Base-by-base conservation (phyloP, 2,888 invertebrate species). In the Epirrita christyi region DNA sequence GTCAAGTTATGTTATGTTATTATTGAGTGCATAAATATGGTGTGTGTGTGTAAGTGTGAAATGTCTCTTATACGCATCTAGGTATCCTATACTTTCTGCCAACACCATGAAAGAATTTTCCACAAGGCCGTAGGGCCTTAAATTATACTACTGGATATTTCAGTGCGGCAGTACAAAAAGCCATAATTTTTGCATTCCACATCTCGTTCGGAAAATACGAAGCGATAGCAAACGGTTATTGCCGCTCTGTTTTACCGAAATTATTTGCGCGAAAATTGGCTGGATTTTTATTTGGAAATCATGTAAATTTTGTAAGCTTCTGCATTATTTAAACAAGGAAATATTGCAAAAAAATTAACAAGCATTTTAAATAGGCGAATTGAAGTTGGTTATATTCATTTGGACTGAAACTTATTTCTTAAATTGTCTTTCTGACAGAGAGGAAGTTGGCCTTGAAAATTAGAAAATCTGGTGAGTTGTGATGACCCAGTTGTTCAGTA, bases 61-160 rank as follows among this genome's bases (percentile, higher is more conserved):
- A n/a, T n/a, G n/a, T n/a, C n/a, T n/a, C n/a, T n/a, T n/a, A n/a
- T 8, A 8, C 2, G 10, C 32, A 9, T 8, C 32, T 2, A n/a
- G n/a, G n/a, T 7, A 7, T 32, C 32, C 32, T 7, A 9, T 32
- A 32, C 28, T 29, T 32, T 8, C 32, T 32, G 32, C 1, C 14
- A 15, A 2, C n/a, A 8, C 21, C 21, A 21, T 21, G 2, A 21
- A 21, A 21, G 21, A 21, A 21, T 4, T 21, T 2, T 21, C 4
- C 4, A 21, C 21, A 21, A 21, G 2, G 4, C 21, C 2, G 21
- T 68, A 61, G 61, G 67, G 57, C 28, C 44, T 45, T 28, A 13
- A 53, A 47, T 63, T 54, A 58, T 64, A 65, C 62, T 68, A 64
- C 49, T 60, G 68, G 68, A 73, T 70, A 64, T 71, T 65, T 51